Evolutionary conservation across 2,797 vertebrate genomes (phyloP), one percentile per base, ranked within the genome.

Genomic region (Onychomys arenicola): DNA sequence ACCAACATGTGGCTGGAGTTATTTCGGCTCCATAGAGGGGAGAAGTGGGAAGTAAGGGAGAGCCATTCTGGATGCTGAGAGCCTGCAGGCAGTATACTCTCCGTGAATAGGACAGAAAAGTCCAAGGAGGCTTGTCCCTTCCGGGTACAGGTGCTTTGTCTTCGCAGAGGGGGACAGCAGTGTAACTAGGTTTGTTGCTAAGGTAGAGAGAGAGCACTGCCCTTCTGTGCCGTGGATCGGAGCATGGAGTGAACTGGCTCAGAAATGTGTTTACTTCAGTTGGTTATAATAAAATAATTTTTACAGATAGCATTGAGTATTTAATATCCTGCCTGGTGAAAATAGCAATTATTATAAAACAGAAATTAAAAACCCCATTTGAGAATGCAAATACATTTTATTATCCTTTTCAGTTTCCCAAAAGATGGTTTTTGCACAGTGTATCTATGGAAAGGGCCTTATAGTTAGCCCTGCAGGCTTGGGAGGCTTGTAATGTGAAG

Each of bases 381-480:
- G 59, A 77, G 80, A 87, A 23, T 65, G 12, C 84, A 34, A 93
- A 61, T 65, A 55, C 2, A 61, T 81, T 93, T 93, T 78, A 87
- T 81, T 67, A 76, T 73, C 37, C 81, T 96, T 93, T 94, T 21
- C 14, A 75, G 29, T 85, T 90, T 93, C 77, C 83, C 29, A 89
- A 88, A 67, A 93, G 29, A 40, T 14, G 10, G 9, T 13, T 49
- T 96, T 94, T 93, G 14, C 27, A 37, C 21, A 77, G 0, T 89
- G 19, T 12, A 1, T 67, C 65, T 52, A 4, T 89, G 49, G 59
- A 12, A 21, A 63, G 16, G 40, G 75, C 37, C 78, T 8, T 43
- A 11, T 17, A 29, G 65, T 17, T 87, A 71, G 61, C 16, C 14
- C 71, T 63, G 2, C 37, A 59, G 82, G 8, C 12, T 7, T 25